Evolutionary conservation across 2,797 vertebrate genomes (phyloP), one percentile per base, ranked within the genome.

Genomic region (Cephalopachus bancanus): DNA sequence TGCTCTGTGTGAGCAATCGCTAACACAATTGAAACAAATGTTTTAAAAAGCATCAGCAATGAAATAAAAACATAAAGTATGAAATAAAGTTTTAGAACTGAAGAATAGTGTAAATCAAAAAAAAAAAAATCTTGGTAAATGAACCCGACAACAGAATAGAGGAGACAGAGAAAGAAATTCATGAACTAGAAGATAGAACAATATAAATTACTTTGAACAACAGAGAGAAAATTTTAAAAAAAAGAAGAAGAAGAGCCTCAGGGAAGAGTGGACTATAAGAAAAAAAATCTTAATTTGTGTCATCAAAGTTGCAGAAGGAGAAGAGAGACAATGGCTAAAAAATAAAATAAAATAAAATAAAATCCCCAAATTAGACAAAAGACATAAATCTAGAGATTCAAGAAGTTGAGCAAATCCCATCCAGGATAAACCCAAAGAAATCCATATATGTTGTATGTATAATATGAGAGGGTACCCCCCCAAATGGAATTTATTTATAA

Each of bases 81-180:
- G 44, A 72, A 85, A 74, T 89, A 19, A 79, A 84, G 93, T 59
- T 79, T 93, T 89, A 57, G 65, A 93, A 79, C 24, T 80, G 51
- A 84, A 83, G 81, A 75, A 44, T 75, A 37, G 19, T 67, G 6
- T 60, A 59, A 75, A 71, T 71, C 3, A 20, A 33, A 0, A 26
- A 72, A 10, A 75, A 59, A 28, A 71, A 86, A 62, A 79, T 4
- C 26, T 75, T 19, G 26, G 26, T 53, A 15, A 53, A 75, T 53
- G 26, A 64, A 22, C 59, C 33, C 59, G 93, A 84, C 30, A 78
- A 84, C 12, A 72, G 28, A 83, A 78, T 57, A 30, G 30, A 84
- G 24, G 33, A 59, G 12, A 65, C 5, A 72, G 74, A 92, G 67
- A 75, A 92, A 87, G 87, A 8, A 87, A 74, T 74, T 59, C 24